Conservation (phyloP, 2,888 invertebrate species). For the Xylophagus ater region DNA sequence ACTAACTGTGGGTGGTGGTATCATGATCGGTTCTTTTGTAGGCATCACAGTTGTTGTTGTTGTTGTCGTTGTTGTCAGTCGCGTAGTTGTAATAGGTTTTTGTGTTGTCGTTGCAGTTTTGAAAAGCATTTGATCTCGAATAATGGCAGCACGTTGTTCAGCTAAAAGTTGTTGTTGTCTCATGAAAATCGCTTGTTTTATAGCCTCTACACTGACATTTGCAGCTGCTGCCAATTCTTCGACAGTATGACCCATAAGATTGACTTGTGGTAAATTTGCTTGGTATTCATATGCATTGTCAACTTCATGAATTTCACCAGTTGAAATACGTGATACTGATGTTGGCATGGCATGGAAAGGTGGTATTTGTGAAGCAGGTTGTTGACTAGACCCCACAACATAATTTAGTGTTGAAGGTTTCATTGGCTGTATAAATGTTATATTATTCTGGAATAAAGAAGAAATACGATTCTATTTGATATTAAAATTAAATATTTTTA, state of each 20-base stretch:
- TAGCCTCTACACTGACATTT: constrained; percentile 66
- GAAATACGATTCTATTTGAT: neutral
- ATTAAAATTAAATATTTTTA: neutral
- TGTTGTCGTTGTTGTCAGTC: constrained; percentile 36
- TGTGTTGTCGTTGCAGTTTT: constrained; percentile 40
- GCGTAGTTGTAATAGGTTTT: constrained; percentile 29
- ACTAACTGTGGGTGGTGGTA: constrained; percentile 16
- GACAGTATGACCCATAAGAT: constrained; percentile 40
- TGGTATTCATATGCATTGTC: constrained; percentile 24
- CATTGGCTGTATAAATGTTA: constrained; percentile 10
- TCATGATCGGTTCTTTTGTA: constrained; percentile 27
- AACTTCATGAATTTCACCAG: constrained; percentile 26
- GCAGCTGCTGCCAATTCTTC: constrained; percentile 54
- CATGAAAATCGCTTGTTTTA: constrained; percentile 61
- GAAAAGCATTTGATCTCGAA: constrained; percentile 24
- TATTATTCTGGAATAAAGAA: constrained; percentile 8
- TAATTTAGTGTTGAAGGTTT: constrained; percentile 33
- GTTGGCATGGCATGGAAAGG: constrained; percentile 44
- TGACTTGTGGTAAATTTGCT: constrained; percentile 16
- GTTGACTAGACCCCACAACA: constrained; percentile 30
- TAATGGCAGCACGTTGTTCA: constrained; percentile 39
- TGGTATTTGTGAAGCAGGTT: constrained; percentile 41
- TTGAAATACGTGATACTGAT: constrained; percentile 47
- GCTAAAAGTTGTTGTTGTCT: constrained; percentile 57
- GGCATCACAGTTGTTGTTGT: constrained; percentile 35